These are phyloP conservation scores for Andrena haemorrhoa DNA, from an alignment of 2,888 invertebrate species.

Conservation along the genomic window DNA sequence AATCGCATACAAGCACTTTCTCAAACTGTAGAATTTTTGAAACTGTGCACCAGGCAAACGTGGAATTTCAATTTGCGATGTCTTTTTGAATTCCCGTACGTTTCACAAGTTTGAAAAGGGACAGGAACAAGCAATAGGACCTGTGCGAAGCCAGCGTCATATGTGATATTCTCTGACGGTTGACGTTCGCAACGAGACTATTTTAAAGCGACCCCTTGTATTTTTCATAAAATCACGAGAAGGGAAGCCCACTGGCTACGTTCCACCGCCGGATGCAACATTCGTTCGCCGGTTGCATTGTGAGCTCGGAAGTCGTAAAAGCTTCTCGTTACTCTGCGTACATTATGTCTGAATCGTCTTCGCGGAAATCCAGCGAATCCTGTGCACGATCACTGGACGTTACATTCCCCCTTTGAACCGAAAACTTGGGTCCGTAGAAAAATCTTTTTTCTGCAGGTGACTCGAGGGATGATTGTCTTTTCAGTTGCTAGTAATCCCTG, in stretches of 20 bases:
- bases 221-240: conserved; percentile 44
- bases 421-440: not conserved
- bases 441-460: not conserved
- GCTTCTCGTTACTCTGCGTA: conserved; percentile 4
- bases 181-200: conserved; percentile 19
- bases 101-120: not conserved
- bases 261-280: conserved; percentile 21
- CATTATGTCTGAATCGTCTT: conserved; percentile 5
- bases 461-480: not conserved
- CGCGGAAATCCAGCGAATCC: conserved; percentile 6
- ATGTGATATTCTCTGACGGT: conserved; percentile 24
- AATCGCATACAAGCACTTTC: not conserved
- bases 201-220: conserved; percentile 36
- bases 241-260: conserved; percentile 44
- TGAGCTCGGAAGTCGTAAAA: conserved; percentile 43
- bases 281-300: conserved; percentile 28
- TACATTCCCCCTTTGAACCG: not conserved
- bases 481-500: not conserved
- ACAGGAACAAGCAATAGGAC: conserved; percentile 17
- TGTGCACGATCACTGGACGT: not conserved
- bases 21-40: not conserved
- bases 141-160: conserved; percentile 3
- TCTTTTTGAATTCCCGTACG: not conserved
- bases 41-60: not conserved
- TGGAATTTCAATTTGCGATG: conserved; percentile 47